A percentile compares a stretch with the other conserved stretches of the same genome.
Conservation (phyloP, 2,888 invertebrate species). For the Leptinotarsa peninsularis region DNA sequence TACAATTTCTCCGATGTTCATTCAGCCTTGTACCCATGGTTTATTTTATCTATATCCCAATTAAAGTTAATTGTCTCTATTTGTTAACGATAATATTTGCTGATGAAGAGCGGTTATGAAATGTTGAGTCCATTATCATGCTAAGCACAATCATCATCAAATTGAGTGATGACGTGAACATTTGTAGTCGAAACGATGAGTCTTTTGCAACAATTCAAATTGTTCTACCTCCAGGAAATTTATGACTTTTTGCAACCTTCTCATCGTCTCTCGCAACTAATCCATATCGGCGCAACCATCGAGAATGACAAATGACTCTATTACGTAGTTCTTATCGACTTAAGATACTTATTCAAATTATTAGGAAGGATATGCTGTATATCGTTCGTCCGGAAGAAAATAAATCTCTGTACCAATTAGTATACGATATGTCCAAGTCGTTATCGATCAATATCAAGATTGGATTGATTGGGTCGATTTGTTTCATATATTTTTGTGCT, state of each 20-base stretch:
- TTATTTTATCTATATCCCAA: too few species aligned
- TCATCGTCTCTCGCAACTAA: neutral
- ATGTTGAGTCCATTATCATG: too few species aligned
- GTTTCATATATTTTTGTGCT: neutral
- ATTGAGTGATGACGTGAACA: too few species aligned
- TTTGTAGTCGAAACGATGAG: too few species aligned
- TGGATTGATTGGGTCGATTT: conserved; percentile 14
- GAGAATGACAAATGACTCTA: conserved; percentile 17
- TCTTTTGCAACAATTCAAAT: too few species aligned
- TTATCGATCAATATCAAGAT: conserved; percentile 28
- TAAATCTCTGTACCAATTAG: conserved; percentile 28
- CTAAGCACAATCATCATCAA: too few species aligned
- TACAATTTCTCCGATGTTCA: too few species aligned
- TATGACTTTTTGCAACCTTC: neutral
- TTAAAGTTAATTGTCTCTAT: too few species aligned
- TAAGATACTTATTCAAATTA: conserved; percentile 21
- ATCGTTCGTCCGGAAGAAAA: conserved; percentile 19
- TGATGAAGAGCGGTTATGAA: too few species aligned
- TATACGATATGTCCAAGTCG: conserved; percentile 11
- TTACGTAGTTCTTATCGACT: conserved; percentile 21
- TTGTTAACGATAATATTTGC: too few species aligned
- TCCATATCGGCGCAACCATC: neutral
- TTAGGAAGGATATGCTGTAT: conserved; percentile 22
- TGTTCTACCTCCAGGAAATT: too few species aligned
- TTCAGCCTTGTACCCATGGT: too few species aligned